These are phyloP conservation scores for Noctua comes DNA, from an alignment of 2,888 invertebrate genomes.

Conservation along the genomic window DNA sequence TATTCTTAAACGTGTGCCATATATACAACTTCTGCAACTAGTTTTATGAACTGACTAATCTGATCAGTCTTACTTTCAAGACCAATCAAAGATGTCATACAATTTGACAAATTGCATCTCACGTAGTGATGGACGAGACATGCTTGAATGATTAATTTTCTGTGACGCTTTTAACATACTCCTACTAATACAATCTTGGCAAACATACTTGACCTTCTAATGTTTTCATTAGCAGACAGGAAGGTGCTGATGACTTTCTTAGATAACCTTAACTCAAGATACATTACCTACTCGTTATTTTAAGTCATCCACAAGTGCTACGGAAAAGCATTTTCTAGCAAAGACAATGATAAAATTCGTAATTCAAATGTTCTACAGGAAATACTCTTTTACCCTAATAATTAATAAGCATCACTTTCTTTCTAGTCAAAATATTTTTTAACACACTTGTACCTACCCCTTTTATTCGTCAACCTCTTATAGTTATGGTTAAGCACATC, in stretches of 20 bases:
- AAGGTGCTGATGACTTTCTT: too few relatives aligned
- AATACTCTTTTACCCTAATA: background rate
- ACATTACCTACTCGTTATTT: background rate
- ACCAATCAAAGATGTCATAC: background rate
- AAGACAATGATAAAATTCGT: background rate
- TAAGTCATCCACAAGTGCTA: background rate
- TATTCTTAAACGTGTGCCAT: background rate
- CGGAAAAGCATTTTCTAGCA: background rate
- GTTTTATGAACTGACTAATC: background rate
- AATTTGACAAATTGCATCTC: constrained; percentile 12
- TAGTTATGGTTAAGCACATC: background rate
- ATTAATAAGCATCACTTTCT: too few relatives aligned
- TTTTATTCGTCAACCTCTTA: background rate
- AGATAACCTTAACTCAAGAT: too few relatives aligned
- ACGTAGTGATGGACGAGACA: background rate
- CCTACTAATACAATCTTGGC: background rate
- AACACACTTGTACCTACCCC: too few relatives aligned
- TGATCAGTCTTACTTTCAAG: background rate
- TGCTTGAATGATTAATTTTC: constrained; percentile 1
- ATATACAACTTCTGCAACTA: background rate
- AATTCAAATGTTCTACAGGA: background rate
- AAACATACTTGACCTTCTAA: background rate
- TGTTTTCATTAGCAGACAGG: constrained; percentile 5
- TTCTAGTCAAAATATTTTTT: too few relatives aligned
- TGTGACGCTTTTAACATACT: background rate